Evolutionary conservation across 2,113 vertebrate genomes (phyloP), one percentile per base, ranked within the genome.

Genomic region (Xenopus tropicalis): DNA sequence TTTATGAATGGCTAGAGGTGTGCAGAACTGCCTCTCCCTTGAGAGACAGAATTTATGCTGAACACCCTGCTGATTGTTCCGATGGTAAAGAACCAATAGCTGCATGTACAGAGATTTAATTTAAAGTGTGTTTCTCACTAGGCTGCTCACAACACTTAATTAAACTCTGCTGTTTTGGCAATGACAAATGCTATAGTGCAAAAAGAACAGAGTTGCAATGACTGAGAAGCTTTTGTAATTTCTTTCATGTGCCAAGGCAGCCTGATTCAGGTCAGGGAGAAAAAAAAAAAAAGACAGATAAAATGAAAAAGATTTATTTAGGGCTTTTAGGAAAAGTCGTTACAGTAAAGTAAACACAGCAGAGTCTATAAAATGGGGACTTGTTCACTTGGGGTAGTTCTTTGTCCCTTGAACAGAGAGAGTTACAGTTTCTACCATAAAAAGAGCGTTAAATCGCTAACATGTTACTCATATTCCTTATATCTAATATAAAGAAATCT

Each of bases 121-220:
- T 97, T 95, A 95, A 95, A 98, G 93, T 92, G 95, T 93, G 95
- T 93, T 98, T 97, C 95, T 98, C 97, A 98, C 95, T 92, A 98
- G 95, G 95, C 95, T 98, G 96, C 96, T 93, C 96, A 96, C 95
- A 95, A 93, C 97, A 96, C 97, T 99, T 97, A 97, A 98, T 99
- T 98, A 99, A 99, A 98, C 95, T 91, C 95, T 88, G 95, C 94
- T 93, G 96, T 96, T 94, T 93, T 98, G 97, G 96, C 97, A 99
- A 95, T 98, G 97, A 99, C 96, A 99, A 97, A 99, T 98, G 96
- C 94, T 85, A 89, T 66, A 67, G 91, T 83, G 94, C 92, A 87
- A 81, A 88, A 92, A 93, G 91, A 96, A 90, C 89, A 71, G 86
- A 89, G 91, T 88, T 77, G 85, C 93, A 78, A 89, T 93, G 94